These are phyloP conservation scores for Molorchus minor DNA, from an alignment of 2,888 invertebrate genomes.

Conservation along the genomic window DNA sequence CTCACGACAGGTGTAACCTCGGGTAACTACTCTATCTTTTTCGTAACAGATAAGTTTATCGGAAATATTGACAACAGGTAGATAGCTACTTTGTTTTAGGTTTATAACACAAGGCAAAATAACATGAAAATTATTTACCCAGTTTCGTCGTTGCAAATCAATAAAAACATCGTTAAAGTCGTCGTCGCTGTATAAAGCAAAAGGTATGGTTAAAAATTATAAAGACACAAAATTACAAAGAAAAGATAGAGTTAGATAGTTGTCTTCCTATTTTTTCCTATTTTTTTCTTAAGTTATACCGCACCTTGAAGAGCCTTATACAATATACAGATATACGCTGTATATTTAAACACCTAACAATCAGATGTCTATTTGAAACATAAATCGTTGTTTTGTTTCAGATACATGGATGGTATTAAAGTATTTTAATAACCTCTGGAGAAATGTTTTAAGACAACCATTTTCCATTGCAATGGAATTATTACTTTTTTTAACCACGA, in stretches of 20 bases:
- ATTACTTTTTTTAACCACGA: not conserved
- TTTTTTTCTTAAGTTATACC: too few species aligned
- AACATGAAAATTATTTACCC: conserved; percentile 19
- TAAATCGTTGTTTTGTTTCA: too few species aligned
- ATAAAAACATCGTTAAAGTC: conserved; percentile 19
- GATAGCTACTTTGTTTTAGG: conserved; percentile 3
- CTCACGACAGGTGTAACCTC: conserved; percentile 25
- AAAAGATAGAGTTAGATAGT: too few species aligned
- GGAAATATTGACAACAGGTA: conserved; percentile 24
- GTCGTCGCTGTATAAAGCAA: conserved; percentile 9
- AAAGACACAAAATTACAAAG: too few species aligned
- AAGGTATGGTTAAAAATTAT: too few species aligned
- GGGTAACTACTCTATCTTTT: conserved; percentile 22
- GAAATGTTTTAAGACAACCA: too few species aligned
- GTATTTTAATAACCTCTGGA: not conserved
- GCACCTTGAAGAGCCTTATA: too few species aligned
- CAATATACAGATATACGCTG: too few species aligned
- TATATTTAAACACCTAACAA: too few species aligned
- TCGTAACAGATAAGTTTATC: conserved; percentile 28
- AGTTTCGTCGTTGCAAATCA: conserved; percentile 24
- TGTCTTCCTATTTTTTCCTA: too few species aligned
- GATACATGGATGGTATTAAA: too few species aligned
- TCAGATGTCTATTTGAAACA: too few species aligned
- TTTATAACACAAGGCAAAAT: conserved; percentile 21
- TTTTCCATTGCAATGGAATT: not conserved